A percentile compares a stretch with the other conserved stretches of the same genome.
Evolutionary conservation across 2,797 vertebrate species (phyloP).

Genomic region (Philypnodon macrostomus): DNA sequence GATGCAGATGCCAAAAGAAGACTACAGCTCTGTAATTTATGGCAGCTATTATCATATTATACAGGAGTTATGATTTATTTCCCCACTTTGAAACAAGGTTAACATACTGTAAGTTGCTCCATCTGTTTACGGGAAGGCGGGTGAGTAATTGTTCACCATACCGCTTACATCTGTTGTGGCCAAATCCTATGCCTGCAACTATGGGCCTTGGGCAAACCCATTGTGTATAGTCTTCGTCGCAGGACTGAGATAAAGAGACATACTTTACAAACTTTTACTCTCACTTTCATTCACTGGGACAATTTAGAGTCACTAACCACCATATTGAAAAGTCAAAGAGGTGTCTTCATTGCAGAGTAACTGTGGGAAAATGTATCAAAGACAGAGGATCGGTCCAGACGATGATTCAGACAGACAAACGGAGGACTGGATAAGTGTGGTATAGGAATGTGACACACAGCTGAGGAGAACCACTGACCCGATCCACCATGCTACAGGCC

Average conservation of each 20-base stretch:
- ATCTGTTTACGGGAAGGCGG: conserved; percentile 10
- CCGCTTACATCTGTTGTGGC: no score
- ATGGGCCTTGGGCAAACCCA: no score
- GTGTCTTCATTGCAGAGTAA: no score
- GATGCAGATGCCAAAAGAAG: conserved; percentile 19
- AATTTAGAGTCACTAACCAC: no score
- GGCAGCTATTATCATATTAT: conserved; percentile 16
- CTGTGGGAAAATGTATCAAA: conserved; percentile 14
- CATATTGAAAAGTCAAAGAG: no score
- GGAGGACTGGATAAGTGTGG: conserved; percentile 51
- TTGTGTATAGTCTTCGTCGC: no score
- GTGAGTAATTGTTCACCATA: conserved; percentile 7
- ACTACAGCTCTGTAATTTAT: conserved; percentile 25
- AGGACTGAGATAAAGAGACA: no score
- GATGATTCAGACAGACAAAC: conserved; percentile 55
- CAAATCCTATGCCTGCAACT: no score
- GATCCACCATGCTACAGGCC: conserved; percentile 37
- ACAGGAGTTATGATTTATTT: conserved; percentile 19
- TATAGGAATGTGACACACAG: conserved; percentile 65
- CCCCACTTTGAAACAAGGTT: conserved; percentile 16
- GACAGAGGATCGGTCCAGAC: conserved; percentile 31
- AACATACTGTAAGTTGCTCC: conserved; percentile 17
- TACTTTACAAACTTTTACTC: no score
- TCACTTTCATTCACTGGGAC: no score
- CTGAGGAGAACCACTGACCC: conserved; percentile 57